phyloP scores from a whole-genome alignment of 2,888 invertebrate genomes.

The Habroteleia sp. region DNA sequence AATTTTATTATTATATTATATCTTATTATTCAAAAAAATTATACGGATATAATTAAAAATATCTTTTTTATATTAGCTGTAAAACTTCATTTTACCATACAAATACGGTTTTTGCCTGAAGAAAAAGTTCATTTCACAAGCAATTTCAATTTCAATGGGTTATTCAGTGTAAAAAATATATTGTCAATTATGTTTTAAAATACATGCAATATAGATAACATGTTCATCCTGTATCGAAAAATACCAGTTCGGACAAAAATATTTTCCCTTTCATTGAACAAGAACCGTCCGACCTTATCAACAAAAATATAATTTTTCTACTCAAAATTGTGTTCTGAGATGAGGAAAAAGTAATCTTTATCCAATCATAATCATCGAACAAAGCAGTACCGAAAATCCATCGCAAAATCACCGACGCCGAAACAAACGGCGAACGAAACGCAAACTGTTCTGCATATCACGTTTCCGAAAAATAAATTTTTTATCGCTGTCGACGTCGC shows the following conservation, averaged over 20 bases:
- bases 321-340: neutral
- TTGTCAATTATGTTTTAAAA: neutral
- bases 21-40: no score
- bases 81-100: no score
- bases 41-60: no score
- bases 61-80: no score
- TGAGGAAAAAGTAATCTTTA: neutral
- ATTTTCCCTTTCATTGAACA: slow-evolving; percentile 1
- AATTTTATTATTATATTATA: no score
- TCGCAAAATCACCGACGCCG: slow-evolving; percentile 3
- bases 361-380: slow-evolving; percentile 8
- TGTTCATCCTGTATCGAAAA: neutral
- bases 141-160: no score
- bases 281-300: neutral
- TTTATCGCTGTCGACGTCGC: slow-evolving; percentile 11
- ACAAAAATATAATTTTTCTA: neutral
- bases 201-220: neutral
- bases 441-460: slow-evolving; percentile 29
- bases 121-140: no score
- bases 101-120: no score
- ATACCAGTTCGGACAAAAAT: neutral
- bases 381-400: slow-evolving; percentile 5
- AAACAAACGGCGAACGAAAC: slow-evolving; percentile 9
- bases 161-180: no score
- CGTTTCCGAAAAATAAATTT: slow-evolving; percentile 40